phyloP scores from a whole-genome alignment of 2,797 vertebrate species.

The Hoplostethus atlanticus region DNA sequence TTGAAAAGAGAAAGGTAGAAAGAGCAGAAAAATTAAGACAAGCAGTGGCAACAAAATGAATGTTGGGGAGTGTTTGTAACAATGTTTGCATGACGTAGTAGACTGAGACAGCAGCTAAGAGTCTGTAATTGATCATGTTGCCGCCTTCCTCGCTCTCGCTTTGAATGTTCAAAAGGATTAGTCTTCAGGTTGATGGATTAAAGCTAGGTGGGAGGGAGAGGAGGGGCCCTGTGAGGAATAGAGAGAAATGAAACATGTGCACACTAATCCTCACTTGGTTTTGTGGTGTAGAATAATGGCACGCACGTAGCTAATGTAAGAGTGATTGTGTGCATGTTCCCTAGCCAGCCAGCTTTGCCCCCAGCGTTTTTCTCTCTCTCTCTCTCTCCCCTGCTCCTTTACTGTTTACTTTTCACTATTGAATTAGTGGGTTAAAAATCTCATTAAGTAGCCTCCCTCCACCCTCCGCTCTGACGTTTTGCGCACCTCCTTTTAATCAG shows the following conservation, averaged over 20 bases:
- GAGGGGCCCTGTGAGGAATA: constrained; percentile 48
- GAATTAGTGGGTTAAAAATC: constrained; percentile 82
- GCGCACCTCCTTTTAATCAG: constrained; percentile 76
- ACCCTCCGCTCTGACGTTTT: constrained; percentile 56
- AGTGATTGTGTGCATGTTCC: constrained; percentile 70
- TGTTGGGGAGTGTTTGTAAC: constrained; percentile 52
- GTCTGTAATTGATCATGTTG: constrained; percentile 83
- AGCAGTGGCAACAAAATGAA: constrained; percentile 65
- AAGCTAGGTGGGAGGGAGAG: constrained; percentile 73
- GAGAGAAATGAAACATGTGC: constrained; percentile 68
- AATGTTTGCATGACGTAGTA: constrained; percentile 69
- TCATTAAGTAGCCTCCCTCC: constrained; percentile 75
- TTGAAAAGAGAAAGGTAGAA: constrained; percentile 46
- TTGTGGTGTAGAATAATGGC: constrained; percentile 61
- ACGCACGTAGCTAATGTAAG: constrained; percentile 66
- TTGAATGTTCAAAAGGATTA: constrained; percentile 83
- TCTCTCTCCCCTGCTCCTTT: constrained; percentile 47
- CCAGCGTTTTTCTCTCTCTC: constrained; percentile 42
- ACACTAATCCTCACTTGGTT: constrained; percentile 68
- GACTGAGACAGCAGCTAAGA: constrained; percentile 66
- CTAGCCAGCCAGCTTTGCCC: constrained; percentile 53
- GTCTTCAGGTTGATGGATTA: constrained; percentile 82
- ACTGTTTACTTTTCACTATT: constrained; percentile 81
- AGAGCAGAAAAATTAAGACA: constrained; percentile 39
- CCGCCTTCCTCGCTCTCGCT: constrained; percentile 67